These are phyloP conservation scores for Chaetops frenatus DNA, from an alignment of 2,113 vertebrate species.

Conservation along the genomic window DNA sequence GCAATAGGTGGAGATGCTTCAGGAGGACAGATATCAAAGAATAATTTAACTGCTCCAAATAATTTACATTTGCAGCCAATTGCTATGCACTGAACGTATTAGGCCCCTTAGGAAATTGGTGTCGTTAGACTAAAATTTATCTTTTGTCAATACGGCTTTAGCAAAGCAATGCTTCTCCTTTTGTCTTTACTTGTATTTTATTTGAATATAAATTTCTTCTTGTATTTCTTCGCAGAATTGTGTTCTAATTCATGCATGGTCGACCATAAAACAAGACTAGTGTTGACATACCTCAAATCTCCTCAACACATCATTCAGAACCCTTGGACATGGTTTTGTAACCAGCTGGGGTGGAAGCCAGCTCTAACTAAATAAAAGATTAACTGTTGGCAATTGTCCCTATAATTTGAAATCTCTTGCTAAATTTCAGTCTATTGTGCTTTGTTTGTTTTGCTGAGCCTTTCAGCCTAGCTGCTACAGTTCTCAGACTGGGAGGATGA, in stretches of 20 bases:
- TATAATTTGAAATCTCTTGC: not conserved
- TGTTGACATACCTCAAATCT: not conserved
- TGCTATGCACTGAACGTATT: accelerated
- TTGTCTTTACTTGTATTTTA: not conserved
- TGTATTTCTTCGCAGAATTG: not conserved
- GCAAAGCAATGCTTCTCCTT: not conserved
- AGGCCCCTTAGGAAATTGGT: not conserved
- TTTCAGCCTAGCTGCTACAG: not conserved
- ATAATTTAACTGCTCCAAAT: not conserved
- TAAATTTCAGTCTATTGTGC: not conserved
- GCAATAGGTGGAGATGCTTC: not conserved
- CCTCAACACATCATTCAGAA: not conserved
- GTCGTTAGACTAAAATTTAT: not conserved
- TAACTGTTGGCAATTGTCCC: not conserved
- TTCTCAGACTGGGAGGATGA: not conserved
- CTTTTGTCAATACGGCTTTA: not conserved
- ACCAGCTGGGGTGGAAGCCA: not conserved
- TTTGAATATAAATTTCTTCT: not conserved
- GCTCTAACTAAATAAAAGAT: not conserved
- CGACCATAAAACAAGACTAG: not conserved
- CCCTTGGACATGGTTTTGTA: not conserved
- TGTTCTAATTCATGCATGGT: not conserved
- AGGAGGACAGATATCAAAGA: not conserved
- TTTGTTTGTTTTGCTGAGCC: not conserved
- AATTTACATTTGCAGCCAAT: not conserved